phyloP scores from a whole-genome alignment of 2,797 vertebrate genomes.

The Pangasius larnaudii region DNA sequence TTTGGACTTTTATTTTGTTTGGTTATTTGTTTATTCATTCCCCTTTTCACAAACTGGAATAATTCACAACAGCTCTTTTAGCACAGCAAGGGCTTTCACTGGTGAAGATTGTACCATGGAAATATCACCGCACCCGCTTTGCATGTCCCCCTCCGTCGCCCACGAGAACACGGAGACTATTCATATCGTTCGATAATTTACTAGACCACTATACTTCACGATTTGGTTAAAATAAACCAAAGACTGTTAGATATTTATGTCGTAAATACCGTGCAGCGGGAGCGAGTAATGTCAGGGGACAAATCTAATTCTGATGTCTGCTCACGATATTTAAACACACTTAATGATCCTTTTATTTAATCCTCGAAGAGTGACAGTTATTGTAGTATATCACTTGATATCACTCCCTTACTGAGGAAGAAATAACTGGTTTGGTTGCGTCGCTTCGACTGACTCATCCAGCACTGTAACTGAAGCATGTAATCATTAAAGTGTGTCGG shows the following conservation, averaged over 20 bases:
- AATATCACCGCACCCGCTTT: constrained; percentile 70
- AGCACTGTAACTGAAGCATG: constrained; percentile 38
- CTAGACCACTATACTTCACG: constrained; percentile 30
- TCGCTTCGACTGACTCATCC: constrained; percentile 49
- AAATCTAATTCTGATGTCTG: background rate
- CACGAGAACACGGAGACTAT: constrained; percentile 59
- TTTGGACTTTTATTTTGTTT: constrained; percentile 54
- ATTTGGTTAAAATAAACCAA: constrained; percentile 55
- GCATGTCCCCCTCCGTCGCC: constrained; percentile 62
- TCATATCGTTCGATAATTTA: constrained; percentile 47
- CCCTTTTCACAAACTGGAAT: constrained; percentile 36
- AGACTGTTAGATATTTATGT: constrained; percentile 41
- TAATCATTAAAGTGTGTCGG: constrained; percentile 43
- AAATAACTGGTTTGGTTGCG: constrained; percentile 47
- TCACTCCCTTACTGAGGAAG: constrained; percentile 29
- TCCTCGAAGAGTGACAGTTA: background rate
- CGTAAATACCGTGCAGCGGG: background rate
- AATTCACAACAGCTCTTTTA: constrained; percentile 68
- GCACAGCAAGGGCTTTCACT: constrained; percentile 51
- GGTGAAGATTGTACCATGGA: constrained; percentile 54
- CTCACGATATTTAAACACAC: background rate
- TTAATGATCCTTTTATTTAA: constrained; percentile 1
- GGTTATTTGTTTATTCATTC: constrained; percentile 73
- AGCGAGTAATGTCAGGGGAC: too few relatives aligned
- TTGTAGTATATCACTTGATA: background rate